A percentile compares a stretch with the other conserved stretches of the same genome.
Conservation (phyloP, 2,113 vertebrate species). For the Aythya baeri region DNA sequence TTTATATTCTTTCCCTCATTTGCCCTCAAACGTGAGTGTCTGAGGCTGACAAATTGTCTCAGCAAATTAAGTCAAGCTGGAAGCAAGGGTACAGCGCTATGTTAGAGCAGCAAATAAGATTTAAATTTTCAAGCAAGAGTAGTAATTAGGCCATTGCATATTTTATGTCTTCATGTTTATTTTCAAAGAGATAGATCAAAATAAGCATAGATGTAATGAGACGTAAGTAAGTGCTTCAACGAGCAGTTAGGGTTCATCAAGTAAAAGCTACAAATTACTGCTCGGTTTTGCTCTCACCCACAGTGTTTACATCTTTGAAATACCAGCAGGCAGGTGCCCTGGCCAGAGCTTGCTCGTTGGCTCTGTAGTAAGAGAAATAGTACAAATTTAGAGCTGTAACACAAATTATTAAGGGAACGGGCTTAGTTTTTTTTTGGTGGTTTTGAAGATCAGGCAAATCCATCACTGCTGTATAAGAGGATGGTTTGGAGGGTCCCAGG, state of each 20-base stretch:
- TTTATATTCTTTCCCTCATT: conserved; percentile 48
- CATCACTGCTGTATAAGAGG: not conserved
- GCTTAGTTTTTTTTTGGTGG: not conserved
- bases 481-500: not conserved
- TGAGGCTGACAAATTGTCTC: conserved; percentile 58
- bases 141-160: conserved; percentile 42
- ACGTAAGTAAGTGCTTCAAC: not conserved
- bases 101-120: conserved; percentile 16
- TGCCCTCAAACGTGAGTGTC: conserved; percentile 43
- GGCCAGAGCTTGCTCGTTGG: not conserved
- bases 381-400: not conserved
- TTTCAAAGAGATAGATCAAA: conserved; percentile 18
- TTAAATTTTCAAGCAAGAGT: conserved; percentile 33
- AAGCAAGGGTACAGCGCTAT: not conserved
- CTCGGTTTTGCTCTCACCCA: conserved; percentile 9
- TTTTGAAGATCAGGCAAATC: not conserved
- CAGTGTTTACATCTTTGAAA: conserved; percentile 10
- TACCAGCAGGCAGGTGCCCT: not conserved
- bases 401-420: not conserved
- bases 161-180: conserved; percentile 47
- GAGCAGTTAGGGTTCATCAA: not conserved
- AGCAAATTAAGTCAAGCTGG: conserved; percentile 64
- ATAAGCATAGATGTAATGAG: conserved; percentile 19
- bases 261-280: conserved; percentile 24
- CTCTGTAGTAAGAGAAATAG: not conserved